Evolutionary conservation across 2,888 invertebrate genomes (phyloP), one percentile per base, ranked within the genome.

Genomic region (Synanthedon tipuliformis): DNA sequence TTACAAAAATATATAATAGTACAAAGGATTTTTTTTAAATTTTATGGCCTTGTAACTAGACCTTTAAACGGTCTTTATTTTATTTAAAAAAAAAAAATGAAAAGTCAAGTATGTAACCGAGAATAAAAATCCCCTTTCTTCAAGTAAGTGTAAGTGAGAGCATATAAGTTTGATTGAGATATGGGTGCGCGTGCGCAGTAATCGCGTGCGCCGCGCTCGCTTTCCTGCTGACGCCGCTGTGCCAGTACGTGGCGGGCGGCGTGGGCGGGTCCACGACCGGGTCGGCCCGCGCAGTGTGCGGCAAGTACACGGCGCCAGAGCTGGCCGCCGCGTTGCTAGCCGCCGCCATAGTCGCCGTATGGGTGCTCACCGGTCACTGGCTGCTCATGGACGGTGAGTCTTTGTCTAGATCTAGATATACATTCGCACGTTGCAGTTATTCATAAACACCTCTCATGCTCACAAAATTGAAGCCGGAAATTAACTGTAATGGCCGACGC

Each of bases 321-420:
- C 89, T 98, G 56, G 91, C 97, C 69, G 96, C 98, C 56, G 97
- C 97, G 78, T 92, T 95, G 61, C 88, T 98, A 57, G 95, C 97
- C 59, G 93, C 98, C 68, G 93, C 93, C 77, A 95, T 98, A 75
- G 98, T 98, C 56, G 96, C 96, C 85, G 93, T 98, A 62, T 98
- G 98, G 98, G 96, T 98, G 66, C 90, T 98, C 59, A 98, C 98
- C 56, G 98, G 98, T 1, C 98, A 98, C 85, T 98, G 98, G 98
- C 90, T 98, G 63, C 91, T 98, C 53, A 98, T 98, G 98, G 98
- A 98, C 85, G 94, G 94, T 93, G 68, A 75, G 87, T 71, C 41
- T n/a, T 49, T 23, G 34, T n/a, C 2, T 4, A 23, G 23, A 2
- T 23, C 2, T 34, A 34, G 34, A 34, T 34, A 8, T 34, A 8